Percentiles rank a stretch among this genome's conserved stretches.
These are phyloP conservation scores for Alloplasta piceator DNA, from an alignment of 2,888 invertebrate species.

Conservation along the genomic window DNA sequence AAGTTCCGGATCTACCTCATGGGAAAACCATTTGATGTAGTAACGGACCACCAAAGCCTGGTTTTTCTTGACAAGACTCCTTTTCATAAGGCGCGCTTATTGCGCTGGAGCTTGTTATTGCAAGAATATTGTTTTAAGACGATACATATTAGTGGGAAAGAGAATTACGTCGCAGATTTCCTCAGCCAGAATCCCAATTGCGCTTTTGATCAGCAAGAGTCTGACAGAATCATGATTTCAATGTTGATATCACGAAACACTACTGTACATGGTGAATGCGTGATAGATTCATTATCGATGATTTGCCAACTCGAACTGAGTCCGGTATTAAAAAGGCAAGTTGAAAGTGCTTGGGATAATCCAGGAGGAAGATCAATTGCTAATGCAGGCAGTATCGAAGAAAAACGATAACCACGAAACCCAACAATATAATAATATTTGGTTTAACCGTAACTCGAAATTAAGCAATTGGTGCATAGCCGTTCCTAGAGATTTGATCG, in stretches of 20 bases:
- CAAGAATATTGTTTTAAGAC: slow-evolving; percentile 68
- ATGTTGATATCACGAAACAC: neutral
- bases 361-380: neutral
- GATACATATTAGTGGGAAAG: slow-evolving; percentile 64
- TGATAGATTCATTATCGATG: neutral
- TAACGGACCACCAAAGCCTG: slow-evolving; percentile 71
- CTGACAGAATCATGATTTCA: neutral
- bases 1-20: slow-evolving; percentile 66
- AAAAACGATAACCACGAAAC: neutral
- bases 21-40: slow-evolving; percentile 64
- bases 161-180: slow-evolving; percentile 71
- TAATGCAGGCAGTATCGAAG: neutral
- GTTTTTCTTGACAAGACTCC: slow-evolving; percentile 70
- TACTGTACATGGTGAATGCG: neutral
- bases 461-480: neutral
- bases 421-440: neutral
- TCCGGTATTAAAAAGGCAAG: neutral
- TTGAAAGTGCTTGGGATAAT: neutral
- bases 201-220: slow-evolving; percentile 19
- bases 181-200: slow-evolving; percentile 68
- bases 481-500: neutral
- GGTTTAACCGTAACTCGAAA: neutral
- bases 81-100: slow-evolving; percentile 66
- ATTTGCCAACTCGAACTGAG: neutral
- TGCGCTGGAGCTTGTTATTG: slow-evolving; percentile 69